A percentile compares a stretch with the other conserved stretches of the same genome.
These are phyloP conservation scores for Stenopsyche tienmushanensis DNA, from an alignment of 1,140 invertebrate genomes.

Conservation along the genomic window DNA sequence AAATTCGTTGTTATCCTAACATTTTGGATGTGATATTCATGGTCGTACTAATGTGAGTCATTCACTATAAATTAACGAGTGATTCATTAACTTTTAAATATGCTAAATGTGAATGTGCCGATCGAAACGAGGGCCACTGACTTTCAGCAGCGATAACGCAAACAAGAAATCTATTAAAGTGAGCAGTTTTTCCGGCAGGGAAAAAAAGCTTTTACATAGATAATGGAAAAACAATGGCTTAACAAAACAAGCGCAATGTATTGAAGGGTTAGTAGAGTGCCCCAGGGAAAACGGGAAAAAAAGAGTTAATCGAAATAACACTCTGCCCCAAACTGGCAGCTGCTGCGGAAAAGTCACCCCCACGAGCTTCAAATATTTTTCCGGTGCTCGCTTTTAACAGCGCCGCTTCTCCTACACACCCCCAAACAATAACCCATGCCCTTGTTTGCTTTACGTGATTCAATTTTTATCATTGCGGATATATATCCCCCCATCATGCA, in stretches of 20 bases:
- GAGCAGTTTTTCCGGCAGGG: constrained; percentile 22
- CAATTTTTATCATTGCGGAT: neutral
- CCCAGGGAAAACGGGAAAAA: constrained; percentile 4
- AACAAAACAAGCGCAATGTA: constrained; percentile 32
- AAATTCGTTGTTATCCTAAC: too few species aligned
- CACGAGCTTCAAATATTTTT: neutral
- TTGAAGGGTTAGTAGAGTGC: constrained; percentile 29
- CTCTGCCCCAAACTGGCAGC: neutral
- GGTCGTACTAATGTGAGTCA: too few species aligned
- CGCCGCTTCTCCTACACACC: neutral
- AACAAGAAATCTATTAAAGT: constrained; percentile 36
- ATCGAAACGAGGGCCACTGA: too few species aligned
- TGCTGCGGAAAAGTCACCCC: neutral
- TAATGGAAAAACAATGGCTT: constrained; percentile 34
- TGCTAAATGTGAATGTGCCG: too few species aligned
- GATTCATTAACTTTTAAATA: too few species aligned
- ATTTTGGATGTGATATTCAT: too few species aligned
- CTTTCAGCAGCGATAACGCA: constrained; percentile 16
- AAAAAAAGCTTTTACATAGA: constrained; percentile 30
- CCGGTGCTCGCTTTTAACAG: neutral
- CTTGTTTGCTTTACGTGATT: neutral
- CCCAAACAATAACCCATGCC: neutral
- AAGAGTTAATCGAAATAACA: constrained; percentile 35
- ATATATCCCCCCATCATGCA: too few species aligned
- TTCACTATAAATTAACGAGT: too few species aligned